A percentile compares a stretch with the other conserved stretches of the same genome.
Evolutionary conservation across 2,113 vertebrate species (phyloP).

Genomic region (Myrmecobius fasciatus): DNA sequence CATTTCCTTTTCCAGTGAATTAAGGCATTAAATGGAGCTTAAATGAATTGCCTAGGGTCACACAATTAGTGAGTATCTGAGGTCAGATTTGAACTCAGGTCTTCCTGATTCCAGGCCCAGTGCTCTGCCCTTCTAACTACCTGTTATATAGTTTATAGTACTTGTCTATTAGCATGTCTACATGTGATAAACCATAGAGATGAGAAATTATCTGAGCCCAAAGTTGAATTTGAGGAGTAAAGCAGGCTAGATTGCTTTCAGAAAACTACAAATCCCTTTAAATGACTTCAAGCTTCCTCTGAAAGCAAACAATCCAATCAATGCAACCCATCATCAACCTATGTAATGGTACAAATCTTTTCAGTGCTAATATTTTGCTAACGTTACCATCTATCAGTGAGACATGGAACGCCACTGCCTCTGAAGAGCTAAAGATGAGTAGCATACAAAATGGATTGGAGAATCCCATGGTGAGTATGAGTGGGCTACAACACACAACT

Average conservation of each 20-base stretch:
- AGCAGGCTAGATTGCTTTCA: too few species aligned
- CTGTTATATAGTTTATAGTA: too few species aligned
- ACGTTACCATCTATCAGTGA: background rate
- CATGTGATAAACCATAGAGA: too few species aligned
- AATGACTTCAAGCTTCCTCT: background rate
- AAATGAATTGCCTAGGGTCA: background rate
- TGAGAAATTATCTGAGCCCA: too few species aligned
- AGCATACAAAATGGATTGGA: background rate
- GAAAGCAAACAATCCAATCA: background rate
- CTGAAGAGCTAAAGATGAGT: background rate
- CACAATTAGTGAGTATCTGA: background rate
- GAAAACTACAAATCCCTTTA: background rate
- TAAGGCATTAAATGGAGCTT: background rate
- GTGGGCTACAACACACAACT: too few species aligned
- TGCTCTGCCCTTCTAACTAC: too few species aligned
- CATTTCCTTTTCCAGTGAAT: background rate
- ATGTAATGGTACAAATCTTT: background rate
- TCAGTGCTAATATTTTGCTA: background rate
- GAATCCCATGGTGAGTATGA: background rate
- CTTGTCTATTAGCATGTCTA: too few species aligned
- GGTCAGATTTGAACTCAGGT: background rate
- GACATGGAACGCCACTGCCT: too few species aligned
- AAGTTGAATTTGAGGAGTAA: too few species aligned
- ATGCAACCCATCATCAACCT: too few species aligned
- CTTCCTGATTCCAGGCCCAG: too few species aligned